Conservation (phyloP, 2,888 invertebrate genomes). For the Lasioglossum leucozonium region DNA sequence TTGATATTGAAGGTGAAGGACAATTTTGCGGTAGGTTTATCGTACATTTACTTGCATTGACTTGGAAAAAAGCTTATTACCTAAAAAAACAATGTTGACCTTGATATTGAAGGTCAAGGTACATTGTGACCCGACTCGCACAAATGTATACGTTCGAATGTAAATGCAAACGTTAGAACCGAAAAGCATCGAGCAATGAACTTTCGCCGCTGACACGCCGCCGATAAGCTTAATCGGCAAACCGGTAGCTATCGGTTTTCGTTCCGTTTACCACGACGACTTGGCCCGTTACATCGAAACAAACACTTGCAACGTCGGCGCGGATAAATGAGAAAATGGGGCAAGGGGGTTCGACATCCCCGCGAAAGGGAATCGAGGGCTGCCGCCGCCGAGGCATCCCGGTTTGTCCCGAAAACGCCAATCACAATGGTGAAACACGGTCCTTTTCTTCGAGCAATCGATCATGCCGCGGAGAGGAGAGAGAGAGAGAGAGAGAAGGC, state of each 20-base stretch:
- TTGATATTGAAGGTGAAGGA: too few relatives aligned
- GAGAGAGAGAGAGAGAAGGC: neutral
- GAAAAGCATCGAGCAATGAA: slow-evolving; percentile 33
- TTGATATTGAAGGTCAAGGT: too few relatives aligned
- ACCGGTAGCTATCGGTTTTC: slow-evolving; percentile 56
- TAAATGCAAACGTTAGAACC: slow-evolving; percentile 11
- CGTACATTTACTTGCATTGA: too few relatives aligned
- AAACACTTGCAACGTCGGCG: slow-evolving; percentile 18
- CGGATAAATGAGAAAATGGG: slow-evolving; percentile 46
- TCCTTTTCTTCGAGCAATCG: slow-evolving; percentile 50
- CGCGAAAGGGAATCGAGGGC: slow-evolving; percentile 28
- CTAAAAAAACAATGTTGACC: too few relatives aligned
- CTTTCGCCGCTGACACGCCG: slow-evolving; percentile 21
- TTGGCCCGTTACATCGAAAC: slow-evolving; percentile 42
- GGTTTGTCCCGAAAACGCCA: slow-evolving; percentile 62
- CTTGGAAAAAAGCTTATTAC: too few relatives aligned
- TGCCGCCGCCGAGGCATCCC: slow-evolving; percentile 22
- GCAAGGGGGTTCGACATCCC: slow-evolving; percentile 37
- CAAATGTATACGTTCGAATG: too few relatives aligned
- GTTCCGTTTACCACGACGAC: slow-evolving; percentile 39
- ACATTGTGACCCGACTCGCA: too few relatives aligned
- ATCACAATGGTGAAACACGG: slow-evolving; percentile 53
- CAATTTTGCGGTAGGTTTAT: too few relatives aligned
- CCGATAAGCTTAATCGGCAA: slow-evolving; percentile 57
- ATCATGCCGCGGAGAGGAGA: slow-evolving; percentile 38